Base-by-base conservation (phyloP, 2,797 vertebrate species). In the Diplodus puntazzo region DNA sequence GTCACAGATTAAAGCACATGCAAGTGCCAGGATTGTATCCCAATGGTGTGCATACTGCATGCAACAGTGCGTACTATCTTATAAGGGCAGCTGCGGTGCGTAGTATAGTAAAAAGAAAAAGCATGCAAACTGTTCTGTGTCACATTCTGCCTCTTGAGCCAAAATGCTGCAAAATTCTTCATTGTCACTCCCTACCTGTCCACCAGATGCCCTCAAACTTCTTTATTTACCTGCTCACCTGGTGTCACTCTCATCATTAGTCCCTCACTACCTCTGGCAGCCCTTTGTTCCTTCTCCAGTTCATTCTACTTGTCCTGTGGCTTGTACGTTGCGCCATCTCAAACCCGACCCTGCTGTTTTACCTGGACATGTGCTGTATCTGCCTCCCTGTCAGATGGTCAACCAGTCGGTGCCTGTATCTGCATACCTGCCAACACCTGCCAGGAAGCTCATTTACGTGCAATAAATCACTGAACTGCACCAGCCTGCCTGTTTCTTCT, bases 181-280 rank as follows among this genome's bases (percentile, higher is more conserved):
- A 46, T 2, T 46, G 45, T 16, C 45, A 17, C 13, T 46, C 4
- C 14, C 45, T 16, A 46, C 16, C 45, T 46, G 14, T 39, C 39
- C 58, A n/a, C 17, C 34, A 16, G 42, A 62, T 17, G 21, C 42
- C 60, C 42, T 62, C 43, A 25, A 3, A 63, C 11, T 20, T 10
- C 16, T 27, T 63, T 7, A 25, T n/a, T 63, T 63, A 23, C 42
- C 45, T 18, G 62, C 62, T 64, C 62, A 64, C 23, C 45, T 43
- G 20, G 21, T 61, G 7, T 42, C 6, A 43, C 34, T 64, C 46
- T 16, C 43, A 8, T 46, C 42, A 48, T 48, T 10, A 8, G 43
- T 46, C 45, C 13, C 45, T 27, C 61, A 63, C 21, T 48, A 8
- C n/a, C 11, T 50, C 10, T 20, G 9, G 18, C 49, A 11, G 3